Percentiles rank a stretch among this genome's conserved stretches.
phyloP scores from a whole-genome alignment of 1,140 invertebrate genomes.

The Calycopis cecrops region DNA sequence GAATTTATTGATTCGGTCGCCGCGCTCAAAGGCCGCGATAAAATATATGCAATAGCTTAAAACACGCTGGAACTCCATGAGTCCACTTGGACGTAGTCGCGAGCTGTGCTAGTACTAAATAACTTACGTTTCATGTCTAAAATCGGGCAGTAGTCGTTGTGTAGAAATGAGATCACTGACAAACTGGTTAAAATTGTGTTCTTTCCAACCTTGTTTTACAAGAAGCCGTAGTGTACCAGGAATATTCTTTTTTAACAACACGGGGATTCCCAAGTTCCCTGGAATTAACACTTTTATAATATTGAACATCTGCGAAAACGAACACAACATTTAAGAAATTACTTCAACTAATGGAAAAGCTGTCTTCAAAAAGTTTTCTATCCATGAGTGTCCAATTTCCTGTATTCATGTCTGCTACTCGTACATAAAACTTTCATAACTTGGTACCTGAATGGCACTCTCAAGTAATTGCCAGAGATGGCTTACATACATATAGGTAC shows the following conservation, averaged over 20 bases:
- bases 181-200: slow-evolving; percentile 85
- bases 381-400: too few species aligned
- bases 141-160: slow-evolving; percentile 86
- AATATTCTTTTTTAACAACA: slow-evolving; percentile 30
- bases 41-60: too few species aligned
- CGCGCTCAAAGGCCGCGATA: too few species aligned
- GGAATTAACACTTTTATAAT: slow-evolving; percentile 8
- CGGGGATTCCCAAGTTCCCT: slow-evolving; percentile 41
- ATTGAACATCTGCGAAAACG: not conserved
- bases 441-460: too few species aligned
- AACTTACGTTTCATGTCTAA: slow-evolving; percentile 80
- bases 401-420: too few species aligned
- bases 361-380: too few species aligned
- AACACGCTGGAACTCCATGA: not conserved
- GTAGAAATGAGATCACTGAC: slow-evolving; percentile 89
- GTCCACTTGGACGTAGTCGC: not conserved
- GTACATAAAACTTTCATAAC: not conserved
- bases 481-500: not conserved
- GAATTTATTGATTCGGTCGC: too few species aligned
- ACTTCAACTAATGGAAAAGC: too few species aligned
- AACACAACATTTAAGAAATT: too few species aligned
- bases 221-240: slow-evolving; percentile 30
- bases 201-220: slow-evolving; percentile 42
- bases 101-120: not conserved
- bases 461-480: not conserved